Evolutionary conservation across 2,113 vertebrate genomes (phyloP).

Genomic region (Ivindomyrus marchei): DNA sequence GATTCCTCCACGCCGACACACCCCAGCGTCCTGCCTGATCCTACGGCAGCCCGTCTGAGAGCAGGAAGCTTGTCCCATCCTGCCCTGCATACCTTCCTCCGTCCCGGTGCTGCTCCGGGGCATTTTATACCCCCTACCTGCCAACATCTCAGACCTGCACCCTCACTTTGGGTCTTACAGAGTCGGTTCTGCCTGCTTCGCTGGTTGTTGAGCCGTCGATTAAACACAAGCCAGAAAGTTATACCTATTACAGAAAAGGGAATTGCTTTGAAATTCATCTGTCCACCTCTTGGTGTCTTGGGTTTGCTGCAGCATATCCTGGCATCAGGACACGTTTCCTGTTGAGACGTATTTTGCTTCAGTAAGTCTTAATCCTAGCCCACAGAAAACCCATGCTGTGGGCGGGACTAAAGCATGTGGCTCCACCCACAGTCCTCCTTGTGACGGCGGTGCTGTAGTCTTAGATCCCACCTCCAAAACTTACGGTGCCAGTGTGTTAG

Average conservation of each 20-base stretch:
- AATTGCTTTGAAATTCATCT: neutral
- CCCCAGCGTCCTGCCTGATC: neutral
- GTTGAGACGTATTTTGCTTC: neutral
- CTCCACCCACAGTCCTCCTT: neutral
- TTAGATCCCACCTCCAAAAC: neutral
- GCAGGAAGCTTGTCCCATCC: neutral
- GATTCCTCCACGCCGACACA: neutral
- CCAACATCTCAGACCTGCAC: neutral
- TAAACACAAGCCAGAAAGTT: neutral
- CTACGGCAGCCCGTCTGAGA: neutral
- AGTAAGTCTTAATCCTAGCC: neutral
- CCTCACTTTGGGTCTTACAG: neutral
- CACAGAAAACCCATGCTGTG: neutral
- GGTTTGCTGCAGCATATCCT: neutral
- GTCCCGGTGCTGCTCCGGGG: neutral
- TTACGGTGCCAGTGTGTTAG: neutral
- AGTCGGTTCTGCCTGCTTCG: neutral
- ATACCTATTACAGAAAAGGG: neutral
- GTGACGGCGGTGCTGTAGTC: neutral
- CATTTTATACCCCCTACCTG: neutral
- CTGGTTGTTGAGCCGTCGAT: neutral
- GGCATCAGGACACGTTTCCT: neutral
- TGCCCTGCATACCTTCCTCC: neutral
- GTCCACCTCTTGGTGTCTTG: neutral
- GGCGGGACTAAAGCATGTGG: neutral